These are phyloP conservation scores for Lampropteryx suffumata DNA, from an alignment of 2,888 invertebrate genomes.

Conservation along the genomic window DNA sequence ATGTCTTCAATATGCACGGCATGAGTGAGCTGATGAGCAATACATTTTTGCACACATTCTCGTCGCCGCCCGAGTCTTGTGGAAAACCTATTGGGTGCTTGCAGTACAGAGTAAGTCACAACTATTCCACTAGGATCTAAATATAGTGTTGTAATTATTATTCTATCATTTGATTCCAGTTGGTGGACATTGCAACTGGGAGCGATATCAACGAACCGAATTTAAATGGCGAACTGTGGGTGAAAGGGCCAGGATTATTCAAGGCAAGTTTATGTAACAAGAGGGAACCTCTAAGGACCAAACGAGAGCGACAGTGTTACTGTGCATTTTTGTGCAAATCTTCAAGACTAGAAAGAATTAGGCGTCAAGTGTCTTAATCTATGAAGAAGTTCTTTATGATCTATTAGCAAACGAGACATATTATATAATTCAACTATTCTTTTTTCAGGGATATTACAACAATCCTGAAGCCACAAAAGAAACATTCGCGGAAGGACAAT, in stretches of 20 bases:
- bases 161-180: conserved; percentile 45
- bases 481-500: conserved; percentile 60
- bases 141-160: too few species aligned
- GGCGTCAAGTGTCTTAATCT: too few species aligned
- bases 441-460: conserved; percentile 67
- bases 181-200: conserved; percentile 62
- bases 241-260: conserved; percentile 61
- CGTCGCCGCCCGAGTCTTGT: conserved; percentile 41
- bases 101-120: conserved; percentile 24
- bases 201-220: conserved; percentile 60
- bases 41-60: conserved; percentile 40
- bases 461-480: conserved; percentile 65
- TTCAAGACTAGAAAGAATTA: too few species aligned
- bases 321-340: too few species aligned
- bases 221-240: conserved; percentile 68
- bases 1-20: conserved; percentile 55
- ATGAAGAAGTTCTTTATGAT: too few species aligned
- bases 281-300: too few species aligned
- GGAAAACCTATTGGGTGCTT: conserved; percentile 51
- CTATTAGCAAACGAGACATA: too few species aligned
- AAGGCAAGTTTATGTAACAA: conserved; percentile 41
- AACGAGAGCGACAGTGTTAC: too few species aligned
- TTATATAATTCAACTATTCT: too few species aligned
- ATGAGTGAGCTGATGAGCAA: conserved; percentile 60
- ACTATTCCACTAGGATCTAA: too few species aligned